A percentile compares a stretch with the other conserved stretches of the same genome.
phyloP scores from a whole-genome alignment of 2,113 vertebrate species.

The Catharus minimus region DNA sequence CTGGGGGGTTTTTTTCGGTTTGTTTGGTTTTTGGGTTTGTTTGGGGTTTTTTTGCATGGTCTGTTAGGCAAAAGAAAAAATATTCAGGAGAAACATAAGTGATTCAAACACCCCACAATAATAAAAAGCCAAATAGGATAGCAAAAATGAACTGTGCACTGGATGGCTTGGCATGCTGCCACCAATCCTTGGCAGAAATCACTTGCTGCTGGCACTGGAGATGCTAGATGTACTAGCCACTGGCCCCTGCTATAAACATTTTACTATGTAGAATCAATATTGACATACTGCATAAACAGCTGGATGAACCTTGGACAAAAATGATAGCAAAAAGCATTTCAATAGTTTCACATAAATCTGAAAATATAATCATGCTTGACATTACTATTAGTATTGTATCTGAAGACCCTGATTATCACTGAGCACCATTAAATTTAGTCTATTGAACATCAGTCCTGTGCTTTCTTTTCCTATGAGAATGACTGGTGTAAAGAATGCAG shows the following conservation, averaged over 20 bases:
- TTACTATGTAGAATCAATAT: slow-evolving; percentile 60
- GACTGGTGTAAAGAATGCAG: slow-evolving; percentile 52
- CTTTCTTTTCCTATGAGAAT: slow-evolving; percentile 31
- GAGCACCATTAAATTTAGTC: slow-evolving; percentile 62
- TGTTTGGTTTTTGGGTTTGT: rapidly evolving
- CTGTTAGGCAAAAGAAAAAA: slow-evolving; percentile 42
- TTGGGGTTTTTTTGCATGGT: slow-evolving; percentile 25
- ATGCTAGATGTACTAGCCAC: slow-evolving; percentile 59
- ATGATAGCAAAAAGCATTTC: slow-evolving; percentile 62
- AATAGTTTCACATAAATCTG: slow-evolving; percentile 72
- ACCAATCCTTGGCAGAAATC: slow-evolving; percentile 60
- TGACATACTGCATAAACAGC: slow-evolving; percentile 64
- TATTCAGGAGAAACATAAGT: slow-evolving; percentile 43
- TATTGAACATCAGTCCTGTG: slow-evolving; percentile 46
- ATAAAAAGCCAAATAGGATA: not conserved
- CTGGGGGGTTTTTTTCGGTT: not conserved
- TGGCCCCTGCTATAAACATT: slow-evolving; percentile 31
- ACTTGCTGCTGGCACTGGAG: slow-evolving; percentile 54
- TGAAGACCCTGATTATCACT: slow-evolving; percentile 60
- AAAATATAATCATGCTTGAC: slow-evolving; percentile 64
- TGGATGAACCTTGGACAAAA: slow-evolving; percentile 63
- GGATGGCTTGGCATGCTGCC: slow-evolving; percentile 70
- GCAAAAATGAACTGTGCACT: slow-evolving; percentile 38
- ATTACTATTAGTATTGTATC: slow-evolving; percentile 66
- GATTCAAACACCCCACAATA: not conserved